phyloP scores from a whole-genome alignment of 2,113 vertebrate genomes.

The Micromys minutus region DNA sequence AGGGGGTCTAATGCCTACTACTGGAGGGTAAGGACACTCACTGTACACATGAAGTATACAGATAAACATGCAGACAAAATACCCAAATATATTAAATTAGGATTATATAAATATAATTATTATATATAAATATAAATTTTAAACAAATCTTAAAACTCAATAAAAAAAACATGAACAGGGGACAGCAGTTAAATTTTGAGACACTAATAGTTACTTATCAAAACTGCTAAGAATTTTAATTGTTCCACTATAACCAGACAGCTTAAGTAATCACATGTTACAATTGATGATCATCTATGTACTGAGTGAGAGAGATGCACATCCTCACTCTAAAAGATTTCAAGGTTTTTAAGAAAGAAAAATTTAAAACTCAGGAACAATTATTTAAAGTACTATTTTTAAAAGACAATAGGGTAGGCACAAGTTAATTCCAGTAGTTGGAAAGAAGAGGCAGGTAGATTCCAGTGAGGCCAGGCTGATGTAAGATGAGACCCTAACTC shows the following conservation, averaged over 20 bases:
- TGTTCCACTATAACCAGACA: conserved; percentile 15
- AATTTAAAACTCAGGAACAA: conserved; percentile 50
- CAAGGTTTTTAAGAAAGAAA: conserved; percentile 7
- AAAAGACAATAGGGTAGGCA: background rate
- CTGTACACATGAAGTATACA: background rate
- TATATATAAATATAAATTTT: too few relatives aligned
- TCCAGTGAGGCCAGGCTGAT: background rate
- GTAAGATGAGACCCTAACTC: background rate
- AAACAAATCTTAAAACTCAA: background rate
- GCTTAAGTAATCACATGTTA: conserved; percentile 57
- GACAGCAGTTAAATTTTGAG: conserved; percentile 14
- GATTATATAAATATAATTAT: too few relatives aligned
- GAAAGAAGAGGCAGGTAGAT: background rate
- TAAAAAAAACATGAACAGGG: background rate
- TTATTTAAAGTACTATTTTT: conserved; percentile 51
- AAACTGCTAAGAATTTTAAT: conserved; percentile 36
- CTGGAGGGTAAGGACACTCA: background rate
- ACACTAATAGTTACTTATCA: conserved; percentile 17
- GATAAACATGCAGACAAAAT: too few relatives aligned
- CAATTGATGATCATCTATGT: conserved; percentile 3
- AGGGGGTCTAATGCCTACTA: background rate
- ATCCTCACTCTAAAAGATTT: conserved; percentile 33
- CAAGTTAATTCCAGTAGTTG: background rate
- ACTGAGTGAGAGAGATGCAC: conserved; percentile 19
- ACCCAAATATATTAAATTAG: background rate